phyloP scores from a whole-genome alignment of 2,113 vertebrate genomes.

The Pluvialis apricaria region DNA sequence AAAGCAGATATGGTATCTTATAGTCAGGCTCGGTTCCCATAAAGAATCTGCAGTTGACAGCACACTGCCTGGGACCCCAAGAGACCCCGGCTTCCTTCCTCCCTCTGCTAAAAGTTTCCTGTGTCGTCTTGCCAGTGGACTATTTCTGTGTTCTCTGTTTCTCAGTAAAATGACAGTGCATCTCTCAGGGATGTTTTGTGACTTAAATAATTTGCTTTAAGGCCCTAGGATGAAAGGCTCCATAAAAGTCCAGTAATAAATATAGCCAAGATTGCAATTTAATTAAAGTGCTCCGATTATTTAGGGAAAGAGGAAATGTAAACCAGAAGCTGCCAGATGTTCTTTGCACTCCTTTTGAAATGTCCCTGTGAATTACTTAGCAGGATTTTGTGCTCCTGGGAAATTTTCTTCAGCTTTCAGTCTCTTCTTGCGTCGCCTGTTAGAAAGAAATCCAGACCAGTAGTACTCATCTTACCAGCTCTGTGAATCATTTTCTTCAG shows the following conservation, averaged over 20 bases:
- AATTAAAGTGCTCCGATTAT: background rate
- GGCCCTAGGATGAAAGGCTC: background rate
- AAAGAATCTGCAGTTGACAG: background rate
- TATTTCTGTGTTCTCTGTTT: background rate
- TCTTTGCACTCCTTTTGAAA: background rate
- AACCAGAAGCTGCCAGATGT: background rate
- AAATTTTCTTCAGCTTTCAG: background rate
- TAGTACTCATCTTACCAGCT: background rate
- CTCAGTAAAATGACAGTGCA: background rate
- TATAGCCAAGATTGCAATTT: background rate
- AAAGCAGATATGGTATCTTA: background rate
- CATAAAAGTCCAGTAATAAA: background rate
- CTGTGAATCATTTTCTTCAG: background rate
- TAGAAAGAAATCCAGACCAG: background rate
- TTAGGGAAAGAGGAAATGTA: background rate
- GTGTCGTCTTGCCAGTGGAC: background rate
- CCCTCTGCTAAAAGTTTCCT: background rate
- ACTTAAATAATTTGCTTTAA: background rate
- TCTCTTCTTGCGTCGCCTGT: background rate
- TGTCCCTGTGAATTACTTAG: background rate
- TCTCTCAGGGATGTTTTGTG: background rate
- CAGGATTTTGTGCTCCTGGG: background rate
- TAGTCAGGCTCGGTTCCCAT: background rate
- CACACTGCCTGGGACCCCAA: background rate
- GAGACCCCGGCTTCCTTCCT: background rate